Conservation (phyloP, 2,797 vertebrate genomes). For the Trematomus bernacchii region DNA sequence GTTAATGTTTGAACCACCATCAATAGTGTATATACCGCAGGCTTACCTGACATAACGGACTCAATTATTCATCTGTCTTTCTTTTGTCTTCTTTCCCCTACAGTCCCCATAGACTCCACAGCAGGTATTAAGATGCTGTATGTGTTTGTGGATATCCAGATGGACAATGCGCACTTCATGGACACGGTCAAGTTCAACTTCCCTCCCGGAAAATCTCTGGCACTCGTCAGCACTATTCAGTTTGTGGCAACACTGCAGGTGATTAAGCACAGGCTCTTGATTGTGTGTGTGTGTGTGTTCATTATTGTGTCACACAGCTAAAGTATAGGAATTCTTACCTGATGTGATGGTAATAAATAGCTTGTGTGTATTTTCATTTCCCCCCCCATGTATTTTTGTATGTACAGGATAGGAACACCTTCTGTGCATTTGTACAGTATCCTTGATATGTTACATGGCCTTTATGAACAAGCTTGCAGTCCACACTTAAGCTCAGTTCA, state of each 20-base stretch:
- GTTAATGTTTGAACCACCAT: conserved; percentile 54
- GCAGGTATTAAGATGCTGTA: conserved; percentile 95
- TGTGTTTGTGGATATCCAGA: conserved; percentile 98
- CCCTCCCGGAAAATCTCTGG: conserved; percentile 84
- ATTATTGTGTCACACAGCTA: conserved; percentile 3
- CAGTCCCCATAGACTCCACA: conserved; percentile 94
- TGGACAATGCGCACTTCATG: conserved; percentile 94
- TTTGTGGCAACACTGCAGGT: conserved; percentile 97
- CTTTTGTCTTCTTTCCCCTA: conserved; percentile 49
- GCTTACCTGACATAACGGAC: conserved; percentile 60
- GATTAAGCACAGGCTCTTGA: conserved; percentile 45
- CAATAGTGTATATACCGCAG: conserved; percentile 53
- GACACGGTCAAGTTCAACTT: conserved; percentile 96
- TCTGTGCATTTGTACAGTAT: conserved; percentile 17
- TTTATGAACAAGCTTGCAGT: conserved; percentile 47
- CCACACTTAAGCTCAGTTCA: conserved; percentile 58
- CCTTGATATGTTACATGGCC: conserved; percentile 15
- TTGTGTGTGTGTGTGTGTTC: conserved; percentile 2
- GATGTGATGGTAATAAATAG: not conserved
- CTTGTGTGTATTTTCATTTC: conserved; percentile 19
- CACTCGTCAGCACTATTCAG: conserved; percentile 98
- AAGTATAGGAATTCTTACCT: not conserved
- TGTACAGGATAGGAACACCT: conserved; percentile 14
- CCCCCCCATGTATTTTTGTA: conserved; percentile 18
- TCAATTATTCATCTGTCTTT: conserved; percentile 69